These are phyloP conservation scores for Ceratina japonica DNA, from an alignment of 1,140 invertebrate genomes.

Conservation along the genomic window DNA sequence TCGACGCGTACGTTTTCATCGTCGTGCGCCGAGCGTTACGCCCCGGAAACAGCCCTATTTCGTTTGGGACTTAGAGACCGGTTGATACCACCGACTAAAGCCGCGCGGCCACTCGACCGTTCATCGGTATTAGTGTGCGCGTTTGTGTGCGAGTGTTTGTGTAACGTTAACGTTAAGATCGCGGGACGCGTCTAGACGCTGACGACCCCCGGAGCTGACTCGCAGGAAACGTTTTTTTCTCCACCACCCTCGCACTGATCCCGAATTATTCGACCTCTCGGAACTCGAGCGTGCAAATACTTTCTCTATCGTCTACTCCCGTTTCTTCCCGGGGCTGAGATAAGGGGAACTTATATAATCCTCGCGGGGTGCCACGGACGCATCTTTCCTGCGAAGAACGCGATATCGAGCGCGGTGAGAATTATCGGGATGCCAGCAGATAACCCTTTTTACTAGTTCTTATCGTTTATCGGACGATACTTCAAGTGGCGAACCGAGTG, in stretches of 20 bases:
- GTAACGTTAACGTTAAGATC: conserved; percentile 15
- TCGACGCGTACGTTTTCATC: conserved; percentile 22
- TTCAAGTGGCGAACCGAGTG: conserved; percentile 48
- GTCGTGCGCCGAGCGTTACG: neutral
- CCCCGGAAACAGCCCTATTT: neutral
- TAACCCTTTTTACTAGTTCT: conserved; percentile 39
- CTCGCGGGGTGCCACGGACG: neutral
- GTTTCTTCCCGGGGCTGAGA: neutral
- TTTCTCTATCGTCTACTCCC: neutral
- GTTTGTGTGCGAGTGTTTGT: neutral
- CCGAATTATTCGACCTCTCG: conserved; percentile 6
- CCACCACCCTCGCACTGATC: neutral
- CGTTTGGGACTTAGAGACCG: neutral
- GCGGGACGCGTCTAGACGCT: conserved; percentile 19
- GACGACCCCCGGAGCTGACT: conserved; percentile 14
- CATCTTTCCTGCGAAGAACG: neutral
- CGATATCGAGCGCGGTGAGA: conserved; percentile 26
- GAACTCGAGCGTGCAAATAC: neutral
- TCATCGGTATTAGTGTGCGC: neutral
- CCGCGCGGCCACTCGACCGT: no score
- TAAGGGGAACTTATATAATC: conserved; percentile 5
- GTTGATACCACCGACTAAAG: conserved; percentile 23
- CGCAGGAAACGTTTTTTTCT: neutral
- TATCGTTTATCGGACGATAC: conserved; percentile 53
- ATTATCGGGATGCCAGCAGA: conserved; percentile 38